Evolutionary conservation across 2,113 vertebrate species (phyloP).

Genomic region (Tachycineta bicolor): DNA sequence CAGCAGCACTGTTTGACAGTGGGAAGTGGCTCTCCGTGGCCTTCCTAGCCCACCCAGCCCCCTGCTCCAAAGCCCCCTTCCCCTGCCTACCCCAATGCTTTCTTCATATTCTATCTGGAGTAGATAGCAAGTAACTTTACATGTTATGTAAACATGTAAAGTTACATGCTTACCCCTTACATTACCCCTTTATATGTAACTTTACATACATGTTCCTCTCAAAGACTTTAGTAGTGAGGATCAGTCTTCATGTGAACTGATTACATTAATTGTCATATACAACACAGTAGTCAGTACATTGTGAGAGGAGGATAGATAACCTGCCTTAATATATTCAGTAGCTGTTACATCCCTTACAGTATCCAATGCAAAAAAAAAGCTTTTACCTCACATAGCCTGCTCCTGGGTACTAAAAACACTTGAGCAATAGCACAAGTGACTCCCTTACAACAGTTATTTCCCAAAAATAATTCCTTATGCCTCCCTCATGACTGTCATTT

Average conservation of each 20-base stretch:
- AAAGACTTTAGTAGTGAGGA: background rate
- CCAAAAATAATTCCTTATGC: constrained; percentile 37
- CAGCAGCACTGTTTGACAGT: background rate
- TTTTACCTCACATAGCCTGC: constrained; percentile 17
- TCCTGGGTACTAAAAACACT: constrained; percentile 11
- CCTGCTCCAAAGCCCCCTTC: background rate
- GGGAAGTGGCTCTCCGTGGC: fast-evolving
- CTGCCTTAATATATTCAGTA: background rate
- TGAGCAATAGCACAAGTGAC: background rate
- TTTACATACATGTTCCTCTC: background rate
- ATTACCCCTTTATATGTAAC: background rate
- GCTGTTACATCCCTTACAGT: background rate
- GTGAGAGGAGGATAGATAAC: background rate
- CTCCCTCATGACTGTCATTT: constrained; percentile 34
- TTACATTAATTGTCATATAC: background rate
- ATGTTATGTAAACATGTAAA: background rate
- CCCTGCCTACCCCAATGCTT: background rate
- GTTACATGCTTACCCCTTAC: too few relatives aligned
- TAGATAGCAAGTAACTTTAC: background rate
- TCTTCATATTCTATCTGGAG: background rate
- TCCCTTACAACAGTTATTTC: constrained; percentile 35
- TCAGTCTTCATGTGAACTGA: background rate
- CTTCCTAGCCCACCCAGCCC: fast-evolving
- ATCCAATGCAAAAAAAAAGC: background rate
- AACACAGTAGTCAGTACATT: background rate